Conservation (phyloP, 2,888 invertebrate species). For the Cheilosia variabilis region DNA sequence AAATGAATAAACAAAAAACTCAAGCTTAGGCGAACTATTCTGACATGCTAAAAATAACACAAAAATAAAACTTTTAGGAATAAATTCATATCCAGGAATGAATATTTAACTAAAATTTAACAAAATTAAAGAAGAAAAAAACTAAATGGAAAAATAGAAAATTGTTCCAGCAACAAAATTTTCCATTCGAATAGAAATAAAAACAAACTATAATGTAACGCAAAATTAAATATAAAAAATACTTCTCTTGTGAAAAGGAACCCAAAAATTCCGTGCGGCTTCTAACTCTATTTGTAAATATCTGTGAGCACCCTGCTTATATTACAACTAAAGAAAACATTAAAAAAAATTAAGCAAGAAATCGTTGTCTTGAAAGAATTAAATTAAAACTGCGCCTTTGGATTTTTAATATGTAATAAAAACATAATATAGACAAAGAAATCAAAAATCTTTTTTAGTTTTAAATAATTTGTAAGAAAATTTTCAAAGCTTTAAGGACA, state of each 20-base stretch:
- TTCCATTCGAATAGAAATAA: conserved; percentile 24
- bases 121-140: conserved; percentile 63
- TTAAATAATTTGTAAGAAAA: conserved; percentile 43
- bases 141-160: conserved; percentile 11
- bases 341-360: not conserved
- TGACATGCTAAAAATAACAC: conserved; percentile 33
- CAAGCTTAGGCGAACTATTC: conserved; percentile 52
- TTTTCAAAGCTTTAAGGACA: conserved; percentile 56
- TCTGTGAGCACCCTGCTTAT: conserved; percentile 55
- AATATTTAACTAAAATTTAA: conserved; percentile 44
- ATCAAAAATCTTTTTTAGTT: conserved; percentile 36
- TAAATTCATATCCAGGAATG: conserved; percentile 61
- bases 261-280: conserved; percentile 54
- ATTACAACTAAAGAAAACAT: conserved; percentile 21
- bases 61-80: conserved; percentile 49
- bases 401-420: conserved; percentile 57
- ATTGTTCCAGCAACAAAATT: conserved; percentile 67
- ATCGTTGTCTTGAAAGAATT: conserved; percentile 30
- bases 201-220: conserved; percentile 51
- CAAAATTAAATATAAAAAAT: conserved; percentile 69
- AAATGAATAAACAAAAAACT: conserved; percentile 74
- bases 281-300: conserved; percentile 56
- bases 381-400: conserved; percentile 50
- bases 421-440: conserved; percentile 38
- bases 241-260: conserved; percentile 36